Conservation (phyloP, 2,797 vertebrate genomes). For the Darevskia nairensis region DNA sequence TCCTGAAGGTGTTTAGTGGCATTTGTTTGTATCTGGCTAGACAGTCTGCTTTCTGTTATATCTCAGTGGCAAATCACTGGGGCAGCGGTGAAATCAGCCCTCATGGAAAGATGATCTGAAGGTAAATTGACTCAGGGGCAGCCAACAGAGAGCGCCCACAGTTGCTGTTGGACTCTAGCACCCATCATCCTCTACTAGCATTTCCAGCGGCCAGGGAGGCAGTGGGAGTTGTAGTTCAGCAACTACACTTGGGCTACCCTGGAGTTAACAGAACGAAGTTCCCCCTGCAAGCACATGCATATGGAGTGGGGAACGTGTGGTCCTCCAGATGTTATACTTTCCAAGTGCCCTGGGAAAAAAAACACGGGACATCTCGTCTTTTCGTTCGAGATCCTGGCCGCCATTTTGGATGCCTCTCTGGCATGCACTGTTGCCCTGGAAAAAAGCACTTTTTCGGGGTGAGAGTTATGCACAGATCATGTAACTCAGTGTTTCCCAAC, state of each 20-base stretch:
- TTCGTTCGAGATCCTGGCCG: no score
- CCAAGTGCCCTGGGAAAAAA: no score
- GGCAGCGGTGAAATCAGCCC: neutral
- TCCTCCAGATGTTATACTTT: no score
- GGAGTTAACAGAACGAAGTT: neutral
- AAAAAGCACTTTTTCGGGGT: no score
- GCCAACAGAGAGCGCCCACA: no score
- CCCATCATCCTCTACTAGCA: neutral
- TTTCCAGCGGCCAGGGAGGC: neutral
- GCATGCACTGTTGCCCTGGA: no score
- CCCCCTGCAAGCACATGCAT: no score
- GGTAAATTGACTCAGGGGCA: neutral
- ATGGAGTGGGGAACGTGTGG: no score
- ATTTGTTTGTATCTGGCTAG: neutral
- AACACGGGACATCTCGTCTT: no score
- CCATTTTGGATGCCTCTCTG: no score
- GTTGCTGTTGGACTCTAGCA: neutral
- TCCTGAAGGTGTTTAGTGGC: neutral
- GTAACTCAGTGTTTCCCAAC: no score
- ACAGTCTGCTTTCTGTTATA: neutral
- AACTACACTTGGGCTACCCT: neutral
- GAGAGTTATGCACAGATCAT: no score
- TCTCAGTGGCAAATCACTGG: neutral
- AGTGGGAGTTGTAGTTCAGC: neutral
- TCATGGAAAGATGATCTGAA: neutral